Conservation (phyloP, 2,888 invertebrate genomes). For the Unio delphinus region DNA sequence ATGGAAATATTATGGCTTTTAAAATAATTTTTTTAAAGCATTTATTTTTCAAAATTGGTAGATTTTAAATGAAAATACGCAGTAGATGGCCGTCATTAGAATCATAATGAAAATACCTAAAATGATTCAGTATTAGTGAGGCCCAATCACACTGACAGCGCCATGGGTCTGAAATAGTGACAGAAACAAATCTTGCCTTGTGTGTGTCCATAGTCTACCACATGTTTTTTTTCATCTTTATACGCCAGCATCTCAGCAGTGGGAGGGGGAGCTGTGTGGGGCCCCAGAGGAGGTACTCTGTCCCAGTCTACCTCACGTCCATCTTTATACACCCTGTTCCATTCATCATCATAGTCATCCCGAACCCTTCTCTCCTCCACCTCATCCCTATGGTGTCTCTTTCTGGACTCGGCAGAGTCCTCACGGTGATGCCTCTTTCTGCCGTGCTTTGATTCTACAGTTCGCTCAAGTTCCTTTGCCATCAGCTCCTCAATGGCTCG, state of each 20-base stretch:
- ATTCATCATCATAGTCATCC: slow-evolving; percentile 5
- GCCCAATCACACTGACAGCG: no score
- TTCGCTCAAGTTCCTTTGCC: slow-evolving; percentile 45
- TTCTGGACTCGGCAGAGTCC: background rate
- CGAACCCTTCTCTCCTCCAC: background rate
- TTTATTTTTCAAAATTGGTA: no score
- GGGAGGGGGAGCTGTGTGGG: slow-evolving; percentile 18
- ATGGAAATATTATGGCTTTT: no score
- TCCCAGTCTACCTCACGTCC: slow-evolving; percentile 22
- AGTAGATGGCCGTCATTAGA: no score
- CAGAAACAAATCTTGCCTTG: no score
- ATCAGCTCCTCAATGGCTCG: slow-evolving; percentile 49
- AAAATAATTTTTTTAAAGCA: no score
- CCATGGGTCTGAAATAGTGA: no score
- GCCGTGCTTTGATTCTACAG: slow-evolving; percentile 24
- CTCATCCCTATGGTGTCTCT: slow-evolving; percentile 16
- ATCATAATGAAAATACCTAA: no score
- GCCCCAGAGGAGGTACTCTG: background rate
- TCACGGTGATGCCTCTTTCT: slow-evolving; percentile 18
- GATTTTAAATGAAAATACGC: no score
- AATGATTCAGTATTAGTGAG: no score
- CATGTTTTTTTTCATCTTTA: slow-evolving; percentile 23
- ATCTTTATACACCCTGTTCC: slow-evolving; percentile 7
- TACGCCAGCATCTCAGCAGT: slow-evolving; percentile 36
- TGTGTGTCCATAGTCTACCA: slow-evolving; percentile 34